Evolutionary conservation across 2,888 invertebrate genomes (phyloP), one percentile per base, ranked within the genome.

Genomic region (Ectobius pallidus): DNA sequence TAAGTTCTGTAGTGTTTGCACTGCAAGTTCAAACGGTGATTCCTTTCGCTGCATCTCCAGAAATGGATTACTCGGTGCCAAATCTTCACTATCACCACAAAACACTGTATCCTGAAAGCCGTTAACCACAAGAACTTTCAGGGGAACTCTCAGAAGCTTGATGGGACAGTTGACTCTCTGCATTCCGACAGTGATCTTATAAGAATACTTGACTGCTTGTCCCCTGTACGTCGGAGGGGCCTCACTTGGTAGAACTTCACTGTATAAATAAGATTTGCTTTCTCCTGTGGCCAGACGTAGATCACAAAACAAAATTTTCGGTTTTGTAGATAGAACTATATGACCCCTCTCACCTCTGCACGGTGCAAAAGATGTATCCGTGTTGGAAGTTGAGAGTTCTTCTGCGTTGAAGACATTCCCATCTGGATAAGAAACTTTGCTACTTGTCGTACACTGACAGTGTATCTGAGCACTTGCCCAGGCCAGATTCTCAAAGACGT

Each of bases 381-480:
- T 81, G 76, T 84, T 85, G 61, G 84, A 82, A 62, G 83, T 83
- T 25, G 81, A 80, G 25, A 82, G 80, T 76, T 82, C 81, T 49
- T 80, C 81, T 71, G 84, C 83, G 62, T 83, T 80, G n/a, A 79
- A 79, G 44, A 77, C 73, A 71, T 78, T 79, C 52, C 77, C 77
- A 67, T 80, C 78, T 20, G 79, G 77, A 69, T 77, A 77, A 46
- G 85, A 86, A 16, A 93, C 87, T 84, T 90, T 90, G 1, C 88
- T 87, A 80, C 91, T 94, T 11, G 94, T 92, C 20, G 93, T 93
- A 80, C 96, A 95, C 80, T 96, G 95, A 80, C 99, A 99, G 81
- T 97, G 96, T 71, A 99, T 92, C 84, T 99, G 99, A 42, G 96
- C 97, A 80, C 97, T 97, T 0, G 97, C 97, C 99, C 99, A 99